These are phyloP conservation scores for Aspiorhynchus laticeps DNA, from an alignment of 2,113 vertebrate genomes.

Conservation along the genomic window DNA sequence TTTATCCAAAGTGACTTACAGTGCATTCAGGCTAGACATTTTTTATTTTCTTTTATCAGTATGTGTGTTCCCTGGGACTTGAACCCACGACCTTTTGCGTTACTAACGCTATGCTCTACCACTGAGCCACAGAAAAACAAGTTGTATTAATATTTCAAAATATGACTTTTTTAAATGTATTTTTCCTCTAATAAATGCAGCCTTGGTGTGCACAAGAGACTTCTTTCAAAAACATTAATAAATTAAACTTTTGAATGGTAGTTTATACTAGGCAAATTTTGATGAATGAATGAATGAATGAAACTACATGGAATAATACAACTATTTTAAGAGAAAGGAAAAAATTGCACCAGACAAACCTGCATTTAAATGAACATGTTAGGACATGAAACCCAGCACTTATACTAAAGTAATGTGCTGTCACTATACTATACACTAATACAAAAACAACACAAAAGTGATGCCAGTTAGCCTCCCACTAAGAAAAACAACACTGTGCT, in stretches of 20 bases:
- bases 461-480: not conserved
- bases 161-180: not conserved
- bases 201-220: not conserved
- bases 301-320: not conserved
- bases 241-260: not conserved
- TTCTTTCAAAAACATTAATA: not conserved
- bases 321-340: not conserved
- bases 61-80: no score
- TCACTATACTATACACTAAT: slow-evolving; percentile 17
- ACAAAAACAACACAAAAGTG: slow-evolving; percentile 27
- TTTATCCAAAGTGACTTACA: no score
- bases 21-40: no score
- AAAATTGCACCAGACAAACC: not conserved
- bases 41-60: no score
- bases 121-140: no score
- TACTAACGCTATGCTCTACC: no score
- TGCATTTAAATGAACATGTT: not conserved
- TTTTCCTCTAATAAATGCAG: not conserved
- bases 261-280: not conserved
- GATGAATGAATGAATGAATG: no score
- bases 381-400: slow-evolving; percentile 28
- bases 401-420: slow-evolving; percentile 9
- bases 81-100: no score
- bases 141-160: no score
- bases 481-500: not conserved